These are phyloP conservation scores for Genyomyrus donnyi DNA, from an alignment of 2,113 vertebrate genomes.

Conservation along the genomic window DNA sequence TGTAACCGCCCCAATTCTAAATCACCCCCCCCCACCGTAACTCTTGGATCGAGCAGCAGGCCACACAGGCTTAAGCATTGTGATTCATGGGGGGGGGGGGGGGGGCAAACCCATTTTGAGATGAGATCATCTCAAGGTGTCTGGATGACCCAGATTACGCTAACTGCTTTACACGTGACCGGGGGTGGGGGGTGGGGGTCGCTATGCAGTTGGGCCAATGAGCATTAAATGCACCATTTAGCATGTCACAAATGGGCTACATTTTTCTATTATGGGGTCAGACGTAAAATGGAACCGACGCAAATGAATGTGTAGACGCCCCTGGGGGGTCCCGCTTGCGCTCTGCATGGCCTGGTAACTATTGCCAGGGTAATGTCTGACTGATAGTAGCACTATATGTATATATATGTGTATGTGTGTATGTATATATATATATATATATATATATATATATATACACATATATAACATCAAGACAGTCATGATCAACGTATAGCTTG, in stretches of 20 bases:
- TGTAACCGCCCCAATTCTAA: background rate
- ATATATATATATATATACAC: no score
- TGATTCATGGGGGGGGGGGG: background rate
- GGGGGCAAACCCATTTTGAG: background rate
- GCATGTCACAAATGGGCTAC: background rate
- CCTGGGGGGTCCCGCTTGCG: background rate
- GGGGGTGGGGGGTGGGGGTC: background rate
- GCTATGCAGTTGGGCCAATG: background rate
- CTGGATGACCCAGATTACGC: constrained; percentile 8
- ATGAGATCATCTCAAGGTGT: background rate
- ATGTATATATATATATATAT: no score
- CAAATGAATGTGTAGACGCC: background rate
- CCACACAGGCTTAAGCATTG: background rate
- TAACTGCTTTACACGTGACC: background rate
- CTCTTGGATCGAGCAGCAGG: background rate
- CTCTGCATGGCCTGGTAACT: background rate
- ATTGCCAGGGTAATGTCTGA: background rate
- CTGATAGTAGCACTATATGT: background rate
- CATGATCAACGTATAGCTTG: no score
- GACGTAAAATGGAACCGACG: background rate
- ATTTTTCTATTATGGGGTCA: constrained; percentile 1
- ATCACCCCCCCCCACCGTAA: background rate
- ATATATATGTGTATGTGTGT: no score
- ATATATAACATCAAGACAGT: no score
- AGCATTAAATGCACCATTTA: constrained; percentile 5